phyloP scores from a whole-genome alignment of 2,888 invertebrate species.

The Megamerina dolium region DNA sequence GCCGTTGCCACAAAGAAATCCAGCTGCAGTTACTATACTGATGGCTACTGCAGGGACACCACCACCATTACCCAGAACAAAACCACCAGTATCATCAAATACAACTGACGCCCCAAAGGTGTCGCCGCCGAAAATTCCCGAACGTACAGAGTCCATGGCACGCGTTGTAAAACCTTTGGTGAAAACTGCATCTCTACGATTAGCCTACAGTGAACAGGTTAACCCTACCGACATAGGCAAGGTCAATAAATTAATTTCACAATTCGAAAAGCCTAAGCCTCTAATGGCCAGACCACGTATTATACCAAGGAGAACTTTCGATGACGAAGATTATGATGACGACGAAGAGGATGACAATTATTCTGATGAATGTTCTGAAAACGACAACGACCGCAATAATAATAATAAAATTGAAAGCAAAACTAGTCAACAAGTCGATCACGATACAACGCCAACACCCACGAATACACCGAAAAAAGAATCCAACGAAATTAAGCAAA shows the following conservation, averaged over 20 bases:
- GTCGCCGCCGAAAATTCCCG: constrained; percentile 27
- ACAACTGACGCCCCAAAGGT: constrained; percentile 16
- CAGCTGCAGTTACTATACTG: constrained; percentile 19
- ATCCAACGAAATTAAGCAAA: neutral
- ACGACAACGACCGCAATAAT: constrained; percentile 4
- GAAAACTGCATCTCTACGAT: constrained; percentile 41
- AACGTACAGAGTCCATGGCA: constrained; percentile 34
- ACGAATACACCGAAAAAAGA: constrained; percentile 18
- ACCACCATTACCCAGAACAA: constrained; percentile 28
- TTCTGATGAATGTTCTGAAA: constrained; percentile 6
- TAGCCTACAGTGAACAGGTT: constrained; percentile 42
- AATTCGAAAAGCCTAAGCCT: constrained; percentile 32
- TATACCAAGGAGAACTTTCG: constrained; percentile 18
- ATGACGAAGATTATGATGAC: constrained; percentile 23
- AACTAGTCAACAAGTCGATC: constrained; percentile 6
- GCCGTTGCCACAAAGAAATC: constrained; percentile 30
- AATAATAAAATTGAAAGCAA: constrained; percentile 2
- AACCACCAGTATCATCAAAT: constrained; percentile 23
- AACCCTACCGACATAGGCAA: constrained; percentile 42
- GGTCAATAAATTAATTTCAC: constrained; percentile 44
- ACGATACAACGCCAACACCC: constrained; percentile 23
- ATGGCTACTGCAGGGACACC: constrained; percentile 2
- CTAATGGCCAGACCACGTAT: constrained; percentile 25
- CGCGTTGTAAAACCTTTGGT: constrained; percentile 39
- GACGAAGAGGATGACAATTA: constrained; percentile 1